Evolutionary conservation across 37 sponge, comb jelly and placozoan genomes (phyloP), one percentile per base, ranked within the genome.

Genomic region (Halisarca cf. caerulea): DNA sequence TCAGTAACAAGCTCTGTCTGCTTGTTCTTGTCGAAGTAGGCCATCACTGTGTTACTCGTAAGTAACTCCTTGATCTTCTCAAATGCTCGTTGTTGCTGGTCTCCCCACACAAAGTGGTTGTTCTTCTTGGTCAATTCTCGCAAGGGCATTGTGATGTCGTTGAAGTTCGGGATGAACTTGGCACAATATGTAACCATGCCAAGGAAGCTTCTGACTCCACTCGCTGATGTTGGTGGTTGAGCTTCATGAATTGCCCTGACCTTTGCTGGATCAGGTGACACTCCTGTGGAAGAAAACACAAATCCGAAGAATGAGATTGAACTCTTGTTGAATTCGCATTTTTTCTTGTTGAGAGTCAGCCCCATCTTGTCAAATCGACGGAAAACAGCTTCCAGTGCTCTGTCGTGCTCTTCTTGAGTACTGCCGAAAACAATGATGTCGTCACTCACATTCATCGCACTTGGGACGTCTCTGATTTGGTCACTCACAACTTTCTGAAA

Each of bases 301-400:
- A 71, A 54, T 2, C 88, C 88, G 40, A 87, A 88, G 38, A 88
- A 87, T 39, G 73, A 28, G 17, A 85, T 53, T n/a, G 79, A 85
- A 38, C 32, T 18, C 27, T 82, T 82, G 62, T 82, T 58, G 88
- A 88, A 82, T 61, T 82, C 83, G 62, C 88, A 88, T 40, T 88
- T 88, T 21, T 55, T 7, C 25, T 82, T 72, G 57, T 74, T 61
- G 20, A 88, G 53, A 8, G 79, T 82, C 42, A 82, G 58, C 1
- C 47, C 66, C 24, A 35, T 23, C 20, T 40, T 39, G 11, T 34
- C 28, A 45, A 86, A 79, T 32, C 54, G 33, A 34, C 59, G 6
- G 2, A 78, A 80, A 8, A 79, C 71, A 30, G 80, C 69, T 28
- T 32, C 17, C 5, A 87, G 87, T 47, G 87, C 71, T 47, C 66